A percentile compares a stretch with the other conserved stretches of the same genome.
These are phyloP conservation scores for Cacoxenus indagator DNA, from an alignment of 2,888 invertebrate species.

Conservation along the genomic window DNA sequence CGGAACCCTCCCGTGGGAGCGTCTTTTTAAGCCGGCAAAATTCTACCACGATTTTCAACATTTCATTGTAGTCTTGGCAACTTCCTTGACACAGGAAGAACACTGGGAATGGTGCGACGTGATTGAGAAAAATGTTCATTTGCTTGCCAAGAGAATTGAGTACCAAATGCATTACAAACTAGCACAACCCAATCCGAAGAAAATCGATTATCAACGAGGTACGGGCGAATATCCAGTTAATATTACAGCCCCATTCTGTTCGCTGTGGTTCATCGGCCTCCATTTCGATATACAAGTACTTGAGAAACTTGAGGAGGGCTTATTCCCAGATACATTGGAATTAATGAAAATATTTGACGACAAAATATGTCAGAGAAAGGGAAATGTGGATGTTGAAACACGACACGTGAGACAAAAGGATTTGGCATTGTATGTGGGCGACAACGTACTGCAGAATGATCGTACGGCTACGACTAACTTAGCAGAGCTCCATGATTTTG, in stretches of 20 bases:
- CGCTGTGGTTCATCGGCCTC: conserved; percentile 95
- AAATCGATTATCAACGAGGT: conserved; percentile 72
- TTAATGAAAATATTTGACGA: no score
- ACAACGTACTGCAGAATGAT: conserved; percentile 77
- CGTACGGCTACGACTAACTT: conserved; percentile 56
- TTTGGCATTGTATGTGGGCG: conserved; percentile 78
- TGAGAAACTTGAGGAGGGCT: conserved; percentile 87
- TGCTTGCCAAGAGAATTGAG: conserved; percentile 81
- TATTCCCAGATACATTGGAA: no score
- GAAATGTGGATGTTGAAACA: conserved; percentile 83
- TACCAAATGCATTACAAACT: conserved; percentile 87
- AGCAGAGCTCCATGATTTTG: no score
- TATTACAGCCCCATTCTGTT: conserved; percentile 73
- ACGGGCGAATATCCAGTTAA: background rate
- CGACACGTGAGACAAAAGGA: conserved; percentile 87
- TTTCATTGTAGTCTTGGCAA: background rate
- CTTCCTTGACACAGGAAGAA: no score
- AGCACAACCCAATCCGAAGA: conserved; percentile 93
- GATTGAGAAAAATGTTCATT: conserved; percentile 83
- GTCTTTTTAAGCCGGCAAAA: conserved; percentile 89
- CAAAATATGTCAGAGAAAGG: conserved; percentile 74
- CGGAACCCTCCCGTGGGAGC: conserved; percentile 85
- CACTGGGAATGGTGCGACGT: conserved; percentile 87
- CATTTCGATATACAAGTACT: conserved; percentile 92
- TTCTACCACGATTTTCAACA: conserved; percentile 79